These are phyloP conservation scores for Phaenicophaeus curvirostris DNA, from an alignment of 2,797 vertebrate species.

Conservation along the genomic window DNA sequence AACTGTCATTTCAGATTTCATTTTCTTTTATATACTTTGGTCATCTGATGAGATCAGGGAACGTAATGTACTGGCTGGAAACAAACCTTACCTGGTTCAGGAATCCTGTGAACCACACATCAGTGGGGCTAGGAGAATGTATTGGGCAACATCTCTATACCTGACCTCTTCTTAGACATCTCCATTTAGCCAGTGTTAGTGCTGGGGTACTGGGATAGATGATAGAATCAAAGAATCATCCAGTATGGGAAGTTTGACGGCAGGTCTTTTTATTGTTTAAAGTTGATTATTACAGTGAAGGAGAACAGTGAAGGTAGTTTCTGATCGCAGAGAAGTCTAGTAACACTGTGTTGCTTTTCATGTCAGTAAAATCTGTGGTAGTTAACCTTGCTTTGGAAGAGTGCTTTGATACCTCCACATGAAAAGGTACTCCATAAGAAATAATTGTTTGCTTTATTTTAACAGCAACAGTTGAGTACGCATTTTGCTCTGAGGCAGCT, in stretches of 20 bases:
- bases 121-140: neutral
- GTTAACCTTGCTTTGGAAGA: neutral
- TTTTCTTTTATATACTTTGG: neutral
- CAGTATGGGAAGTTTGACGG: neutral
- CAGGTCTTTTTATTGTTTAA: neutral
- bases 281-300: neutral
- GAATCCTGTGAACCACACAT: neutral
- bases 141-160: neutral
- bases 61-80: neutral
- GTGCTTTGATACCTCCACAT: neutral
- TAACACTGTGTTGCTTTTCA: neutral
- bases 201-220: neutral
- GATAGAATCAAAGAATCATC: neutral
- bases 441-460: neutral
- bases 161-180: neutral
- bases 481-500: conserved; percentile 54
- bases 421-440: neutral
- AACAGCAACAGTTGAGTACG: conserved; percentile 37
- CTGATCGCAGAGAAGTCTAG: neutral
- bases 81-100: neutral
- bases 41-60: neutral
- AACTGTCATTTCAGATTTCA: neutral
- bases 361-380: neutral
- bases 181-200: neutral
- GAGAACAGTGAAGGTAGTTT: neutral